These are phyloP conservation scores for Eurytoma californica DNA, from an alignment of 2,888 invertebrate species.

Conservation along the genomic window DNA sequence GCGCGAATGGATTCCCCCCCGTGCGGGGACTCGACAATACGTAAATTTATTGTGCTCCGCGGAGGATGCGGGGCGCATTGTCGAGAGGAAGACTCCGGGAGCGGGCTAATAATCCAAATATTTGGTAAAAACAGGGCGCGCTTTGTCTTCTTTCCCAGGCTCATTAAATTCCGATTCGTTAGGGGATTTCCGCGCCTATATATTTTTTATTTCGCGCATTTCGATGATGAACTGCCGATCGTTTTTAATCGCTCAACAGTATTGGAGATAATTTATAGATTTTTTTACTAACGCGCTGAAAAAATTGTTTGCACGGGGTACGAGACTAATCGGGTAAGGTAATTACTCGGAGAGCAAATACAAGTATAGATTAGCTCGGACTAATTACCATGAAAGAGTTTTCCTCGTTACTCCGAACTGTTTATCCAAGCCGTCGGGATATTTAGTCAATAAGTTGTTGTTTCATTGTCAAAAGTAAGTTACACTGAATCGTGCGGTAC, in stretches of 20 bases:
- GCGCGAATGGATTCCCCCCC: conserved; percentile 44
- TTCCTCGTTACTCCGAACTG: too few species aligned
- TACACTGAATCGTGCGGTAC: neutral
- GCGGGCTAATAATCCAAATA: conserved; percentile 58
- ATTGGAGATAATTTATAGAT: neutral
- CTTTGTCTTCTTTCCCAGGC: conserved; percentile 55
- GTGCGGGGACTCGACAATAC: conserved; percentile 42
- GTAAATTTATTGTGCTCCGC: conserved; percentile 56
- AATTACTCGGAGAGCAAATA: too few species aligned
- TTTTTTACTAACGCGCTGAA: too few species aligned
- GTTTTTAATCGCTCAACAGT: conserved; percentile 5
- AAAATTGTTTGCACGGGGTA: too few species aligned
- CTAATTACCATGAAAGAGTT: too few species aligned
- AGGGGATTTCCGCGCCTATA: conserved; percentile 32
- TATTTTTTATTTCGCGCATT: conserved; percentile 29
- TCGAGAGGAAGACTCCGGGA: conserved; percentile 27
- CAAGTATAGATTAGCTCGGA: too few species aligned
- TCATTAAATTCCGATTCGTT: conserved; percentile 53
- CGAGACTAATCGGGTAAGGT: too few species aligned
- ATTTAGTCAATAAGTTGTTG: neutral
- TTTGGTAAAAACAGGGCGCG: conserved; percentile 54
- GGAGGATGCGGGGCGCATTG: conserved; percentile 25
- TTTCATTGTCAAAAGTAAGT: neutral
- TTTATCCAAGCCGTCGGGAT: neutral
- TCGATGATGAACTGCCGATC: conserved; percentile 13